These are phyloP conservation scores for Myotis pilosus DNA, from an alignment of 2,797 vertebrate genomes.

Conservation along the genomic window DNA sequence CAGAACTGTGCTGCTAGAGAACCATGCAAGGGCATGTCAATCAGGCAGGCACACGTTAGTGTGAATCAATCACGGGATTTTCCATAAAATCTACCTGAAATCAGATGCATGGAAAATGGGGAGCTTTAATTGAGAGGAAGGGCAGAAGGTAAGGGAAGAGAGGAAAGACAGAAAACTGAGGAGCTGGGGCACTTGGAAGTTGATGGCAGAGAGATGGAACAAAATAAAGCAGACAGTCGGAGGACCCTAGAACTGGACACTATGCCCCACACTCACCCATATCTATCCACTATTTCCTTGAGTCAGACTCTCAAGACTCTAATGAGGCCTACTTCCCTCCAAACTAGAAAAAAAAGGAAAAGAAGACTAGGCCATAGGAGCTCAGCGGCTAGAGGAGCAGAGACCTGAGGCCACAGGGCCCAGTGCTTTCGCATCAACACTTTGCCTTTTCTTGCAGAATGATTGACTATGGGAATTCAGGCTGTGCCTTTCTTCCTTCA, in stretches of 20 bases:
- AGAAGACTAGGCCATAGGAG: neutral
- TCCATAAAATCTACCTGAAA: constrained; percentile 5
- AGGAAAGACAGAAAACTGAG: neutral
- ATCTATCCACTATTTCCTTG: neutral
- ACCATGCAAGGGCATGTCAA: neutral
- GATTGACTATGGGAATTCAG: neutral
- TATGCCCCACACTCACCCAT: neutral
- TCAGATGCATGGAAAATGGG: neutral
- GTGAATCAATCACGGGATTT: neutral
- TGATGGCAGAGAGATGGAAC: neutral
- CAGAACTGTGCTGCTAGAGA: neutral
- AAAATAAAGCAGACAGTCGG: neutral
- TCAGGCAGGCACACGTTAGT: neutral
- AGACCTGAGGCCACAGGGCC: neutral
- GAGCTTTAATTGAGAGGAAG: neutral
- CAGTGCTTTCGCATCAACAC: neutral
- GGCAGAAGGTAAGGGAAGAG: neutral
- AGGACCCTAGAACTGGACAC: neutral
- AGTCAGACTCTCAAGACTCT: neutral
- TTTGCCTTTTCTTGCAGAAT: neutral
- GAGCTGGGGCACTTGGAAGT: neutral
- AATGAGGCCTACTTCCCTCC: neutral
- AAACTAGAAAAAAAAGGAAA: neutral
- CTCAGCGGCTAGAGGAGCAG: neutral
- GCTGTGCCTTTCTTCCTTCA: neutral